phyloP scores from a whole-genome alignment of 2,797 vertebrate genomes.

The Lycodopsis pacificus region DNA sequence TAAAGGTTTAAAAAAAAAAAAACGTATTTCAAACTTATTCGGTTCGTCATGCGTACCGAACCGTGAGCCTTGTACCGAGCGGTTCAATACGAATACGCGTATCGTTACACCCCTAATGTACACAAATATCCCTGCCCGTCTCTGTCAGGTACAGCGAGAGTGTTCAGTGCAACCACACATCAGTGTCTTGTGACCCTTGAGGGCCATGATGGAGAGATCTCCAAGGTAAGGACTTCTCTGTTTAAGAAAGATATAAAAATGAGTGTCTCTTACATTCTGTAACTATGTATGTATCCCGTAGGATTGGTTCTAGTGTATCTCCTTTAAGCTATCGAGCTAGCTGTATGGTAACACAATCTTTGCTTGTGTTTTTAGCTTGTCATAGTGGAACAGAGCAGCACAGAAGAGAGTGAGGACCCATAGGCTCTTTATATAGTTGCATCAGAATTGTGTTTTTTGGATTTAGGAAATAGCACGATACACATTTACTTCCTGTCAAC shows the following conservation, averaged over 20 bases:
- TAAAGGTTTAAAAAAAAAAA: too few species aligned
- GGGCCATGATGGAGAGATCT: slow-evolving; percentile 93
- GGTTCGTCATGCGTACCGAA: too few species aligned
- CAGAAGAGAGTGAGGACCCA: not conserved
- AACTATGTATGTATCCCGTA: not conserved
- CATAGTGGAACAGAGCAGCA: not conserved
- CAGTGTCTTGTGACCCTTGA: slow-evolving; percentile 89
- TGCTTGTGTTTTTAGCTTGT: too few species aligned
- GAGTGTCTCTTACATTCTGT: not conserved
- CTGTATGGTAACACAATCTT: not conserved
- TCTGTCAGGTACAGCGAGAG: slow-evolving; percentile 88
- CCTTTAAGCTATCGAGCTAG: not conserved
- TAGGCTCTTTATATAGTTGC: not conserved
- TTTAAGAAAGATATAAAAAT: not conserved
- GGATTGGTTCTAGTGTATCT: not conserved
- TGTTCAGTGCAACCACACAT: slow-evolving; percentile 88
- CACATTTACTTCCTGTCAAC: not conserved
- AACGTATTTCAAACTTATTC: too few species aligned
- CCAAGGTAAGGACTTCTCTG: slow-evolving; percentile 84
- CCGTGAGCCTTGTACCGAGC: too few species aligned
- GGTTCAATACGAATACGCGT: too few species aligned
- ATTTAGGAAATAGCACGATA: not conserved
- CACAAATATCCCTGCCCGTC: not conserved
- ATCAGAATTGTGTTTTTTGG: not conserved
- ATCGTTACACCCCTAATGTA: too few species aligned